A percentile compares a stretch with the other conserved stretches of the same genome.
Conservation (phyloP, 2,888 invertebrate species). For the Sphaerophoria taeniata region DNA sequence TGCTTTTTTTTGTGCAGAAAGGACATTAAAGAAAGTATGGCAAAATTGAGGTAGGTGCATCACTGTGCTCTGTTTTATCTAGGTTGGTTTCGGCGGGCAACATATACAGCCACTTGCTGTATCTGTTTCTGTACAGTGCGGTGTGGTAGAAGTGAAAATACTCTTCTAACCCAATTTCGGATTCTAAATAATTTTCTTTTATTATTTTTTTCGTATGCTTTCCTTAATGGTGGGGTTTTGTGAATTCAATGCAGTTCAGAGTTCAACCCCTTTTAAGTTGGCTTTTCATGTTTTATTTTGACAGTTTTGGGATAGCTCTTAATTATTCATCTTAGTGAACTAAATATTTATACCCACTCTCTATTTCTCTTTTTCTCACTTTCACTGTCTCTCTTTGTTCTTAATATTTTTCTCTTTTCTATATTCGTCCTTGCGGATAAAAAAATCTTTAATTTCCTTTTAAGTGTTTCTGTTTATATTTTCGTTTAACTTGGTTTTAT, state of each 20-base stretch:
- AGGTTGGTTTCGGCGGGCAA: constrained; percentile 72
- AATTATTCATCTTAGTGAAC: constrained; percentile 63
- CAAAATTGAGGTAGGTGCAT: constrained; percentile 73
- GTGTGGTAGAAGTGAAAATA: constrained; percentile 70
- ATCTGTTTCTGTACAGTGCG: constrained; percentile 59
- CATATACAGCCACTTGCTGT: constrained; percentile 58
- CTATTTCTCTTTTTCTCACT: constrained; percentile 14
- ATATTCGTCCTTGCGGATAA: constrained; percentile 21
- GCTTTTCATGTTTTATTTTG: constrained; percentile 45
- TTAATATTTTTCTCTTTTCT: not conserved
- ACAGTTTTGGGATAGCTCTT: constrained; percentile 61
- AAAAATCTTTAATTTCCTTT: constrained; percentile 11
- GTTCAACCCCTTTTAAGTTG: constrained; percentile 71
- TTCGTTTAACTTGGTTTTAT: not conserved
- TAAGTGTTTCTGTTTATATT: not conserved
- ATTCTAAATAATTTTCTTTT: constrained; percentile 50
- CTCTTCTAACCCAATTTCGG: constrained; percentile 74
- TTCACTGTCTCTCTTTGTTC: not conserved
- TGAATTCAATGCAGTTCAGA: constrained; percentile 72
- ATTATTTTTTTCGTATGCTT: constrained; percentile 23
- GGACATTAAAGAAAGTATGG: constrained; percentile 66
- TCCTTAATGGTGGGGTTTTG: constrained; percentile 48
- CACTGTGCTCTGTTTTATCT: constrained; percentile 64
- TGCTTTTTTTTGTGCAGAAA: constrained; percentile 69
- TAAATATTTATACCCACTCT: constrained; percentile 28